A percentile compares a stretch with the other conserved stretches of the same genome.
These are phyloP conservation scores for Trididemnum nubilum DNA, from an alignment of 23 tunicate species.

Conservation along the genomic window DNA sequence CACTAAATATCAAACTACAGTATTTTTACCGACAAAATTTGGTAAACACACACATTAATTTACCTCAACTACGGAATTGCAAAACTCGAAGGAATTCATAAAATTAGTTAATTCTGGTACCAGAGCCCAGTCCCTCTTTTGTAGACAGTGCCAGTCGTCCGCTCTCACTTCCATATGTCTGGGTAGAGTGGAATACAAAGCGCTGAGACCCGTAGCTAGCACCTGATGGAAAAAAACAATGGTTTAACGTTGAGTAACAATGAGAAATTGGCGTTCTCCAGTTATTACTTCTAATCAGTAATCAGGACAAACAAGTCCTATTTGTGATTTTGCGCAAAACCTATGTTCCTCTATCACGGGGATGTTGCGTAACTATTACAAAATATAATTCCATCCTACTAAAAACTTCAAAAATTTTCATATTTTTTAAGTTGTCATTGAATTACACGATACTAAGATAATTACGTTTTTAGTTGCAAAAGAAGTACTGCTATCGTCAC, in stretches of 20 bases:
- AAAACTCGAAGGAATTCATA: conserved; percentile 91
- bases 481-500: no score
- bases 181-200: conserved; percentile 84
- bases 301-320: background rate
- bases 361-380: background rate
- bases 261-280: no score
- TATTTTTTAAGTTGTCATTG: no score
- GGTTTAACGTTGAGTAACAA: background rate
- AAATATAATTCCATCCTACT: no score
- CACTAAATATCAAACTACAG: no score
- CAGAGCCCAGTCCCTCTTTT: conserved; percentile 67
- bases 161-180: conserved; percentile 82
- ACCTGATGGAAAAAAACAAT: conserved; percentile 41
- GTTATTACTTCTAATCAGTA: background rate
- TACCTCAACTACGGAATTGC: conserved; percentile 91
- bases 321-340: no score
- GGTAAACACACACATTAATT: no score
- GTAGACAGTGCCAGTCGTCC: conserved; percentile 95
- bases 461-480: no score
- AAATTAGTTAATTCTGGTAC: conserved; percentile 83
- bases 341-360: background rate
- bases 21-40: no score
- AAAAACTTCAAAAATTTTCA: no score
- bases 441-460: no score
- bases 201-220: conserved; percentile 86